Conservation (phyloP, 2,797 vertebrate species). For the Uromys caudimaculatus region DNA sequence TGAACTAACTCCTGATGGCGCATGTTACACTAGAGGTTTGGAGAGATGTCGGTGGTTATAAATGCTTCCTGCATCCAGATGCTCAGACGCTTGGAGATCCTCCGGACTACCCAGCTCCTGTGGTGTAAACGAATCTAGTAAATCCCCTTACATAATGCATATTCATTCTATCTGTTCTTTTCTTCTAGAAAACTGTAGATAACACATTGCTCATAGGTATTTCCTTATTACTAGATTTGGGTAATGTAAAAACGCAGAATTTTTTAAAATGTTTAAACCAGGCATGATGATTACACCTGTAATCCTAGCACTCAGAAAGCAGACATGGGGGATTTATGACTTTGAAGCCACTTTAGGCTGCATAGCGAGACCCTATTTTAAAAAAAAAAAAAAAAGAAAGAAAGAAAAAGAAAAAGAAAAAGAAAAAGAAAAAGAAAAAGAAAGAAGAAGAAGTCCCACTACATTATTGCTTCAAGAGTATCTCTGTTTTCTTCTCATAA, state of each 20-base stretch:
- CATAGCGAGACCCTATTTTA: background rate
- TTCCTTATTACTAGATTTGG: constrained; percentile 27
- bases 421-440: too few relatives aligned
- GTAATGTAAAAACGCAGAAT: constrained; percentile 25
- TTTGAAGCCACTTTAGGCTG: background rate
- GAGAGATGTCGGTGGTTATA: background rate
- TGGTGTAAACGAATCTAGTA: background rate
- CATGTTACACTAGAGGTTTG: background rate
- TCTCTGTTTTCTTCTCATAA: constrained; percentile 59
- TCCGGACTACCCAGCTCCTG: background rate
- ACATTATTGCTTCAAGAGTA: constrained; percentile 62
- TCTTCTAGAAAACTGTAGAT: background rate
- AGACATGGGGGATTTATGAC: background rate
- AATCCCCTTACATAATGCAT: background rate
- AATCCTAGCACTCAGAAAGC: background rate
- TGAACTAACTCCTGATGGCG: background rate
- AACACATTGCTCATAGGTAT: background rate
- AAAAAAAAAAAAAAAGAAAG: background rate
- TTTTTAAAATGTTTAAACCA: constrained; percentile 29
- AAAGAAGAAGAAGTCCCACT: background rate
- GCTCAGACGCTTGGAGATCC: background rate
- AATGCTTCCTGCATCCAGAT: background rate
- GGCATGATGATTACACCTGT: background rate
- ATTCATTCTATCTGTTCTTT: background rate
- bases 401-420: too few relatives aligned